These are phyloP conservation scores for Eremobia ochroleuca DNA, from an alignment of 2,888 invertebrate species.

Conservation along the genomic window DNA sequence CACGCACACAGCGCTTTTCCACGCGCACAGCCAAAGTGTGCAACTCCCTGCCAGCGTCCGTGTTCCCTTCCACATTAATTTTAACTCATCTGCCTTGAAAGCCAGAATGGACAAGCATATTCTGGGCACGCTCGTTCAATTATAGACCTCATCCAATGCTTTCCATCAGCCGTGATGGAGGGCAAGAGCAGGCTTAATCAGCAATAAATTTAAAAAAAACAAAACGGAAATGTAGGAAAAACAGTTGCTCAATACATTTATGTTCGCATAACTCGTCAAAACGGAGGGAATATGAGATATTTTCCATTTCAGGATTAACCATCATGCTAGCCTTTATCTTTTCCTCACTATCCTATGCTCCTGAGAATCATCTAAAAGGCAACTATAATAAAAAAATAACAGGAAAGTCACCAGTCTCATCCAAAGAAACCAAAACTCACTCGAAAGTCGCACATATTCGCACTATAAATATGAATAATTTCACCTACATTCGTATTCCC, in stretches of 20 bases:
- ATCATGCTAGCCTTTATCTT: not conserved
- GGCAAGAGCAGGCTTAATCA: no score
- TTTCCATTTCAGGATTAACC: not conserved
- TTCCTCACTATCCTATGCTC: not conserved
- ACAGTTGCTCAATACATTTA: not conserved
- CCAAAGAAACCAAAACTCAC: constrained; percentile 3
- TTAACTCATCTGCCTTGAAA: no score
- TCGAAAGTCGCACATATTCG: constrained; percentile 22
- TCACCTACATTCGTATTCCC: constrained; percentile 32
- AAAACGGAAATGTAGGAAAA: not conserved
- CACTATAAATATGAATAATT: constrained; percentile 59
- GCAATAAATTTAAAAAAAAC: no score
- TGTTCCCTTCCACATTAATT: no score
- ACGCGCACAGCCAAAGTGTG: no score
- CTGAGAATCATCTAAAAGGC: not conserved
- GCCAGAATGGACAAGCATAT: no score
- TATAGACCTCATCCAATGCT: no score
- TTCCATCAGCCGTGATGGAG: no score
- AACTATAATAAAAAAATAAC: not conserved
- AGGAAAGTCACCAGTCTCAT: not conserved
- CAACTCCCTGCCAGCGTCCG: no score
- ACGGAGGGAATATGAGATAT: not conserved
- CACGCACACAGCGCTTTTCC: no score
- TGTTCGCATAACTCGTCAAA: not conserved
- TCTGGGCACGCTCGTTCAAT: no score